These are phyloP conservation scores for Chelon auratus DNA, from an alignment of 2,797 vertebrate species.

Conservation along the genomic window DNA sequence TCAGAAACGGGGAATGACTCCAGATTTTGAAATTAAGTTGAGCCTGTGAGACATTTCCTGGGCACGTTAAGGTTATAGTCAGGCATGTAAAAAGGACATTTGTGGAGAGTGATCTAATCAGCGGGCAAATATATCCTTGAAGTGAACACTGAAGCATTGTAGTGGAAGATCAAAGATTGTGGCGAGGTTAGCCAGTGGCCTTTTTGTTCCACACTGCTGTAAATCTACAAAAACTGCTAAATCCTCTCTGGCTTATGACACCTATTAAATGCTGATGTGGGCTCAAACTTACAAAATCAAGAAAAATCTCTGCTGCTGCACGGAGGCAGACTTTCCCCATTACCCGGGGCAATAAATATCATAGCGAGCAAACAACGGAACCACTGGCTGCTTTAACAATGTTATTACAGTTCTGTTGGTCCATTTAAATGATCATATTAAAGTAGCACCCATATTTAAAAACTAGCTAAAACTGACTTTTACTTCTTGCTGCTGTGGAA, in stretches of 20 bases:
- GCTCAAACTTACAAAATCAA: conserved; percentile 24
- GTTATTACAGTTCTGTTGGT: conserved; percentile 13
- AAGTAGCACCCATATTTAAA: conserved; percentile 8
- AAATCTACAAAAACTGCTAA: conserved; percentile 49
- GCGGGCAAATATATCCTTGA: conserved; percentile 19
- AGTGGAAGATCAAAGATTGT: conserved; percentile 38
- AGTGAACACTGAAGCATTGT: conserved; percentile 41
- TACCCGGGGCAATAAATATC: conserved; percentile 19
- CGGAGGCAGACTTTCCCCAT: conserved; percentile 21
- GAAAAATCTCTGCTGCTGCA: conserved; percentile 32
- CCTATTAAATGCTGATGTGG: conserved; percentile 40
- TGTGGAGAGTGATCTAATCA: conserved; percentile 58
- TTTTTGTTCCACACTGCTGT: conserved; percentile 38
- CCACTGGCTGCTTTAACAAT: conserved; percentile 27
- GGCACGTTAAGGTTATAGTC: conserved; percentile 28
- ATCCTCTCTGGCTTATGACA: conserved; percentile 33
- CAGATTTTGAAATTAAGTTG: conserved; percentile 40
- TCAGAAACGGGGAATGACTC: conserved; percentile 32
- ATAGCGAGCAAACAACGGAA: conserved; percentile 17
- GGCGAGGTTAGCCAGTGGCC: conserved; percentile 43
- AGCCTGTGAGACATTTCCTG: conserved; percentile 44
- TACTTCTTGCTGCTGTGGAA: too few species aligned
- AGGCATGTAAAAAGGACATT: conserved; percentile 43
- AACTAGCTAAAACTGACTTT: too few species aligned
- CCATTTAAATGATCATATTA: conserved; percentile 39